Percentiles rank a stretch among this genome's conserved stretches.
Evolutionary conservation across 2,888 invertebrate species (phyloP).

Genomic region (Tachystola acroxantha): DNA sequence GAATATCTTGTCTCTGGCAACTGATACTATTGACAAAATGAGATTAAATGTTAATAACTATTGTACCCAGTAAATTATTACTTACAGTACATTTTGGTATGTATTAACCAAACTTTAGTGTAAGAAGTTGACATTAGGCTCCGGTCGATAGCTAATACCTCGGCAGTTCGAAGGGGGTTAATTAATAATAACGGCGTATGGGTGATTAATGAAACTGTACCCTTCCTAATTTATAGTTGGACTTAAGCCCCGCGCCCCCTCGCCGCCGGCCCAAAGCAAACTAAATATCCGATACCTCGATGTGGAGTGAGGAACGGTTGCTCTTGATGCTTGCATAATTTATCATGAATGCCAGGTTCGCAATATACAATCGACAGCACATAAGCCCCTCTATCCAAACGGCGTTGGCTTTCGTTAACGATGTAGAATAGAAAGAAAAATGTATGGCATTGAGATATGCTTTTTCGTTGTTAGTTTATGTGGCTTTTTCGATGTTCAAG

Average conservation of each 20-base stretch:
- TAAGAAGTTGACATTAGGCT: constrained; percentile 55
- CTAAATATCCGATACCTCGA: constrained; percentile 78
- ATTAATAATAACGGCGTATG: constrained; percentile 79
- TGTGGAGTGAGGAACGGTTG: constrained; percentile 36
- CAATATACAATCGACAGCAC: too few species aligned
- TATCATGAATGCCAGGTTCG: not conserved
- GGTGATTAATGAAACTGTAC: constrained; percentile 79
- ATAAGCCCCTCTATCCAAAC: too few species aligned
- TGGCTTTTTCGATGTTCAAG: too few species aligned
- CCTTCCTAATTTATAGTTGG: constrained; percentile 79
- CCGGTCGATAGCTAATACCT: constrained; percentile 72
- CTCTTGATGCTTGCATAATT: constrained; percentile 40
- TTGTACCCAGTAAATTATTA: too few species aligned
- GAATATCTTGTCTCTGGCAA: too few species aligned
- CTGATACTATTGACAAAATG: too few species aligned
- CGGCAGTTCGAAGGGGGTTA: constrained; percentile 67
- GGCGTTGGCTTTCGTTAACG: too few species aligned
- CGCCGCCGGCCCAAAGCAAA: constrained; percentile 70
- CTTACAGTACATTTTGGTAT: too few species aligned
- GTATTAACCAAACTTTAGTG: not conserved
- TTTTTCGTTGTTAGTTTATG: too few species aligned
- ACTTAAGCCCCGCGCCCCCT: constrained; percentile 68
- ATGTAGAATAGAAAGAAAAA: too few species aligned
- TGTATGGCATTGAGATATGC: too few species aligned
- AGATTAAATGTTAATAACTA: too few species aligned